phyloP scores from a whole-genome alignment of 2,113 vertebrate species.

The Tychaedon coryphoeus region DNA sequence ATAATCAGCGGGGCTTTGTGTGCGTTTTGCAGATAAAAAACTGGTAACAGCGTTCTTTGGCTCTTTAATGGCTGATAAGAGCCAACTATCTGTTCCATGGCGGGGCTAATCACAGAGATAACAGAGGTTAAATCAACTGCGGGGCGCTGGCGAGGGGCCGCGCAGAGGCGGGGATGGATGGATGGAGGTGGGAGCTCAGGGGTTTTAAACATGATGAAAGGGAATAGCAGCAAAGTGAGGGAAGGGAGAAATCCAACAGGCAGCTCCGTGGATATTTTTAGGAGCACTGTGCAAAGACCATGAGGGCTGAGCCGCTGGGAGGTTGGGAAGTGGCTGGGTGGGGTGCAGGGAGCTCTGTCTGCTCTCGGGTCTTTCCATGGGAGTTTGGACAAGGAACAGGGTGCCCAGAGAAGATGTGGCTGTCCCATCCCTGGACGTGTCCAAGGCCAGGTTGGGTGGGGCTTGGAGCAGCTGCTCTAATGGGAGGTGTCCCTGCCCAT shows the following conservation, averaged over 20 bases:
- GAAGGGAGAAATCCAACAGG: not conserved
- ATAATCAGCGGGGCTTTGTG: conserved; percentile 83
- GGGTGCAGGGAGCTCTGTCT: not conserved
- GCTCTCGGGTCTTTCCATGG: not conserved
- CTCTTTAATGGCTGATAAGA: conserved; percentile 80
- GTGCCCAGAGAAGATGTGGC: not conserved
- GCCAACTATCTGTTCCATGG: conserved; percentile 72
- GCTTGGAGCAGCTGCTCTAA: not conserved
- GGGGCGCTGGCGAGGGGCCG: conserved; percentile 49
- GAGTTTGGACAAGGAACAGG: not conserved
- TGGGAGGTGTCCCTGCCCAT: not conserved
- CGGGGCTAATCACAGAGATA: conserved; percentile 77
- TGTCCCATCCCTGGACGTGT: not conserved
- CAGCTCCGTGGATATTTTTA: not conserved
- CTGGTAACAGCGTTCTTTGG: conserved; percentile 79
- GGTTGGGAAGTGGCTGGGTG: not conserved
- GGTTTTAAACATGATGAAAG: conserved; percentile 1
- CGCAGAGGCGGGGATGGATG: not conserved
- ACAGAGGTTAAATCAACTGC: conserved; percentile 74
- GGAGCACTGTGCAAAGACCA: rapidly evolving
- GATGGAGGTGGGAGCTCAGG: not conserved
- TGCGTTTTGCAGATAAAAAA: conserved; percentile 82
- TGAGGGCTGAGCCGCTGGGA: not conserved
- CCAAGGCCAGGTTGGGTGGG: not conserved
- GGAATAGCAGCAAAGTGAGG: not conserved